Base-by-base conservation (phyloP, 2,113 vertebrate species). In the Corynorhinus townsendii region DNA sequence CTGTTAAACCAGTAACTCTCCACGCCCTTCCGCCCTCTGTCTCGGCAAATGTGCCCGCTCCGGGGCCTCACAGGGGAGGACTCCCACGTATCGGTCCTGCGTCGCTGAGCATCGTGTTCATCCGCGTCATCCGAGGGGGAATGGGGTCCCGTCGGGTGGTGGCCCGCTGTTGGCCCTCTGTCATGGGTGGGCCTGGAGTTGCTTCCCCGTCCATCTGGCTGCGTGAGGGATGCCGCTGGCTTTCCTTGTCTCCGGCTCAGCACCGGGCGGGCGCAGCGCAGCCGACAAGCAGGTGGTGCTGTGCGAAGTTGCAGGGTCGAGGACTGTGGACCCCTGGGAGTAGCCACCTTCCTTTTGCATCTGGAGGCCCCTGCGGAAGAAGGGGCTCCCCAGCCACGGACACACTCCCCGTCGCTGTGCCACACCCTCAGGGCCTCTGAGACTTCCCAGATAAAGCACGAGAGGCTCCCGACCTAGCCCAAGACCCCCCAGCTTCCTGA, bases 61-160 rank as follows among this genome's bases (percentile, higher is more conserved):
- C 1, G 17, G 68, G 5, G 11, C 9, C 24, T 40, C 59, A 0
- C 2, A 0, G 4, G 5, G 11, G 43, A 17, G 64, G 17, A 28
- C 4, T 8, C 5, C 0, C 2, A 1, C 8, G 66, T 0, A 0
- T 8, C 20, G 4, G 33, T 22, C 19, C n/a, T 14, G 1, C 35
- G 35, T 68, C 79, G 19, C 15, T 12, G 1, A 19, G 68, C 24
- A 1, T 4, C 7, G 5, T 40, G 59, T 4, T 35, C 54, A 8
- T 7, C 35, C n/a, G 7, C 1, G 7, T 12, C 11, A 3, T 38
- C 30, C 2, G 84, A 26, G 4, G 82, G 66, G 1, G 35, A 14
- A 2, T 9, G 3, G 11, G 12, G 15, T 6, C 19, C 35, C 45
- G 0, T 0, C 0, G 2, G 15, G 9, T 0, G 35, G 49, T 0